Evolutionary conservation across 2,113 vertebrate species (phyloP).

Genomic region (Leucoraja erinaceus): DNA sequence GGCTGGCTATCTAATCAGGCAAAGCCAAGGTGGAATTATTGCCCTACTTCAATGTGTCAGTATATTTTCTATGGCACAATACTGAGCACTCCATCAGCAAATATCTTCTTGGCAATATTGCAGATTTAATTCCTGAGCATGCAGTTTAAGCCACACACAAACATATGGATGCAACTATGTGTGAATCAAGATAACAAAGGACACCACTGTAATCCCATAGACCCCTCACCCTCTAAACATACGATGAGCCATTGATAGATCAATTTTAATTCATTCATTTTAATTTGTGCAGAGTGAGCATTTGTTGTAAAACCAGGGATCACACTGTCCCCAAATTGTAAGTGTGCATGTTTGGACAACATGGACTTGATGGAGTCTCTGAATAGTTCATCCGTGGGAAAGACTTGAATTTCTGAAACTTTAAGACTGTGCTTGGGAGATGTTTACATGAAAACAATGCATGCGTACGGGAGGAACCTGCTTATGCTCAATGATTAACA

Average conservation of each 20-base stretch:
- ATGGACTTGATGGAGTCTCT: not conserved
- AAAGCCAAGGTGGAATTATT: not conserved
- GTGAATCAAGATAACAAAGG: not conserved
- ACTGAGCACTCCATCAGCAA: not conserved
- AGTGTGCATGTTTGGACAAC: not conserved
- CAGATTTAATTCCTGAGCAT: slow-evolving; percentile 1
- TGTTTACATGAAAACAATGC: not conserved
- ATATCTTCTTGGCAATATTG: not conserved
- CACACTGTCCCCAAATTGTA: not conserved
- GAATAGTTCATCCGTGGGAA: not conserved
- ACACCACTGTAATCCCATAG: slow-evolving; percentile 15
- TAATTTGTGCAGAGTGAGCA: not conserved
- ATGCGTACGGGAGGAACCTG: not conserved
- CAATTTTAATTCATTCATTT: not conserved
- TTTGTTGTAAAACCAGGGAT: not conserved
- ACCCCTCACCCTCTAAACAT: not conserved
- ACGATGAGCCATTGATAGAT: not conserved
- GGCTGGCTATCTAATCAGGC: not conserved
- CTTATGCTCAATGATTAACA: not conserved
- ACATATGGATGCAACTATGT: not conserved
- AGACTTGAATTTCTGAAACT: too few relatives aligned
- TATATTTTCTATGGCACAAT: not conserved
- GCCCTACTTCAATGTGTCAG: not conserved
- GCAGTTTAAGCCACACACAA: not conserved
- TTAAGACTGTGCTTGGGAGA: too few relatives aligned